These are phyloP conservation scores for Maniola jurtina DNA, from an alignment of 1,140 invertebrate species.

Conservation along the genomic window DNA sequence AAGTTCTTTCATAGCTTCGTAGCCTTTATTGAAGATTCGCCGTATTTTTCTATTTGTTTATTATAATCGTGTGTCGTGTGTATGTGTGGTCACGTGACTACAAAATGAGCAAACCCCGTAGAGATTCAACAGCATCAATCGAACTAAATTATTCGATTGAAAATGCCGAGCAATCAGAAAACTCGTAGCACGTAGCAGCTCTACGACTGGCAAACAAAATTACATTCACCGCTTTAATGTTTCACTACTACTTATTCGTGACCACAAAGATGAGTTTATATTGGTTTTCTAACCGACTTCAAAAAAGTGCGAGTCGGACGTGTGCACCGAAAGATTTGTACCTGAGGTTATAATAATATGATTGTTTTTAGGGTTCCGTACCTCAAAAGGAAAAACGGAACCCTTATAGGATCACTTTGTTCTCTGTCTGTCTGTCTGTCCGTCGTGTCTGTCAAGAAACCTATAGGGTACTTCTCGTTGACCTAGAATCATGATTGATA, in stretches of 20 bases:
- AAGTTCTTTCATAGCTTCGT: too few species aligned
- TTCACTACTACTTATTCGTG: conserved; percentile 20
- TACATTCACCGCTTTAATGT: conserved; percentile 24
- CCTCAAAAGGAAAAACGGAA: too few species aligned
- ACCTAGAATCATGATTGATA: too few species aligned
- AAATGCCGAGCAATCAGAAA: conserved; percentile 51
- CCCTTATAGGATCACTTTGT: too few species aligned
- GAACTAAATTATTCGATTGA: conserved; percentile 57
- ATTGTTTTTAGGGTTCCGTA: too few species aligned
- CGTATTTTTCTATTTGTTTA: too few species aligned
- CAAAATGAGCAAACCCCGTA: conserved; percentile 44
- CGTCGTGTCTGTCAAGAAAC: too few species aligned
- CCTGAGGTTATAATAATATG: too few species aligned
- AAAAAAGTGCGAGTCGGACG: neutral
- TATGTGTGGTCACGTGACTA: conserved; percentile 26
- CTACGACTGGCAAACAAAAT: conserved; percentile 31
- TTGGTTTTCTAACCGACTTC: neutral
- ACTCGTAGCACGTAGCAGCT: conserved; percentile 42
- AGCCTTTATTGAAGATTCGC: too few species aligned
- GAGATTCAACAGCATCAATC: conserved; percentile 49
- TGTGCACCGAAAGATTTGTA: too few species aligned
- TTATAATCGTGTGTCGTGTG: neutral
- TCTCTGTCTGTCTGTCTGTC: too few species aligned
- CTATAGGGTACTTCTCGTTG: too few species aligned
- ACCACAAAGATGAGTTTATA: neutral